Conservation (phyloP, 2,113 vertebrate genomes). For the Eclectus roratus region DNA sequence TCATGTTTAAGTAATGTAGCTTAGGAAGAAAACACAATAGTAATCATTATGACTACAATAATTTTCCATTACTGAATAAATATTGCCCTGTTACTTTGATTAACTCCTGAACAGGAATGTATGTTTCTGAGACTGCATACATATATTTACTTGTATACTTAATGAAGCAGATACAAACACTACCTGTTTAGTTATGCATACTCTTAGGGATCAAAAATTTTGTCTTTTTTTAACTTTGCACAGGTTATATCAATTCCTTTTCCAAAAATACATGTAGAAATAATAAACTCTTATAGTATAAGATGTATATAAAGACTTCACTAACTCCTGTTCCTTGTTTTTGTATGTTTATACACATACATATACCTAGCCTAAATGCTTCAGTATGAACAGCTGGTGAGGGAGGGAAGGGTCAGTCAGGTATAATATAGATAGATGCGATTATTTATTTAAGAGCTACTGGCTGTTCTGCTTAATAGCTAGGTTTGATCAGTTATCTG, state of each 20-base stretch:
- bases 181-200: neutral
- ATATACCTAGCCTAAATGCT: neutral
- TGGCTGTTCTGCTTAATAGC: conserved; percentile 47
- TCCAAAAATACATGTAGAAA: neutral
- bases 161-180: neutral
- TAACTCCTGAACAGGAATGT: neutral
- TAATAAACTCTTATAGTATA: neutral
- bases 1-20: neutral
- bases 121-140: neutral
- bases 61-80: neutral
- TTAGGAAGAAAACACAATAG: neutral
- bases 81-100: neutral
- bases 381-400: neutral
- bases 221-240: neutral
- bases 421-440: conserved; percentile 32
- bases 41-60: neutral
- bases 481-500: conserved; percentile 67
- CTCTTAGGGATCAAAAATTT: neutral
- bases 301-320: neutral
- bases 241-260: neutral
- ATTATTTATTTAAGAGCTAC: conserved; percentile 51
- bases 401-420: neutral
- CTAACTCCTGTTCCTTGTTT: neutral
- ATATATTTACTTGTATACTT: neutral
- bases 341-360: neutral